Evolutionary conservation across 1,140 invertebrate genomes (phyloP), one percentile per base, ranked within the genome.

Genomic region (Watersipora subatra): DNA sequence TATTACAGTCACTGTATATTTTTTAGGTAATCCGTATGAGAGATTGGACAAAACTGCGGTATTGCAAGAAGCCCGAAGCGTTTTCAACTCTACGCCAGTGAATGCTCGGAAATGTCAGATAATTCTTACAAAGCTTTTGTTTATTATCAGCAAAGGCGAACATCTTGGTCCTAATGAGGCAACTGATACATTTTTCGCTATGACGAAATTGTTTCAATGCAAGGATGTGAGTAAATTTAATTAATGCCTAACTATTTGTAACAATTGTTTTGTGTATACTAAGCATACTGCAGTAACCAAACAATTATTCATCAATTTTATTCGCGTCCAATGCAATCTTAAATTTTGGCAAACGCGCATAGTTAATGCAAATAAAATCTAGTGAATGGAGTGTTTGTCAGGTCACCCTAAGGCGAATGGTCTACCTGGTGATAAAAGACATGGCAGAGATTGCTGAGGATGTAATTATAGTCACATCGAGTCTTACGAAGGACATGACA

Each of bases 401-500:
- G 78, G 71, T 77, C 0, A 90, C 93, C 66, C 79, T 99, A 12
- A 84, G 97, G 20, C 82, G 96, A 59, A 86, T 99, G 83, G 92
- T 99, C 2, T 99, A 98, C 76, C 81, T 99, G 29, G 93, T 92
- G 27, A 99, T 99, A 66, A 99, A 99, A 78, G 95, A 98, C 77
- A 81, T 99, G 70, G 92, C 92, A 73, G 86, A 86, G 20, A 84
- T 97, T 67, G 94, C 96, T 2, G 92, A 99, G 76, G 95, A 99
- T 87, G 95, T 99, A 1, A 99, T 99, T 68, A 99, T 99, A 75
- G 96, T 99, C 0, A 99, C 95, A 2, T 82, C 88, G 61, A 94
- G 92, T 73, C 82, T 99, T 61, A 99, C 95, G 3, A 98, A 98
- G 79, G 97, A 99, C 76, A 99, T 99, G 95, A 99, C 94, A 59